A percentile compares a stretch with the other conserved stretches of the same genome.
phyloP scores from a whole-genome alignment of 1,140 invertebrate species.

The Marisa cornuarietis region DNA sequence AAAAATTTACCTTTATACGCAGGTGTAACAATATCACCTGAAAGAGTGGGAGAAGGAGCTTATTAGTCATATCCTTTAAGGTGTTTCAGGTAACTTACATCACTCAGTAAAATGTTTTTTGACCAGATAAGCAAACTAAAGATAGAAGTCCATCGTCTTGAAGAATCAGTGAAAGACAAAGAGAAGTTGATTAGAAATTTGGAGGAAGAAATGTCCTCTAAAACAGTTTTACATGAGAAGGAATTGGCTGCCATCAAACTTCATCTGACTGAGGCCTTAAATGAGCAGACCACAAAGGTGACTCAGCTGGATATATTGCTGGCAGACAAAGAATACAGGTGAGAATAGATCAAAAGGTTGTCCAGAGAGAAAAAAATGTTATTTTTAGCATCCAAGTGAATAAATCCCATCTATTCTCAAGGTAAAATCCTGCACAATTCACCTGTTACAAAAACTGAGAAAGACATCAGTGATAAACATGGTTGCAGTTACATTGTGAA shows the following conservation, averaged over 20 bases:
- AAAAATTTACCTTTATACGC: too few species aligned
- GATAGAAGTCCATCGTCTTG: constrained; percentile 5
- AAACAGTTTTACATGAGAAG: background rate
- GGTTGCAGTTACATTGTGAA: too few species aligned
- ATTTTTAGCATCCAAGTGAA: too few species aligned
- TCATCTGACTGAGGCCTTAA: constrained; percentile 24
- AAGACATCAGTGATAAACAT: too few species aligned
- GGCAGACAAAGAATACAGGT: constrained; percentile 17
- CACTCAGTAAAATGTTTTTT: background rate
- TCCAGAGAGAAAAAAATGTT: too few species aligned
- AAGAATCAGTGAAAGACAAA: constrained; percentile 19
- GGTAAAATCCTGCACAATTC: too few species aligned
- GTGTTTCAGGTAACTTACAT: too few species aligned
- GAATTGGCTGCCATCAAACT: constrained; percentile 12
- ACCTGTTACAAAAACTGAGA: too few species aligned
- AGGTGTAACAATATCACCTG: too few species aligned
- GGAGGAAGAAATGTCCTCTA: constrained; percentile 11
- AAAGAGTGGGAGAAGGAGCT: too few species aligned
- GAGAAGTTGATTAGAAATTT: constrained; percentile 20
- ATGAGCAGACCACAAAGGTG: constrained; percentile 19
- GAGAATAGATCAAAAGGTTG: background rate
- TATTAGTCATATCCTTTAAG: too few species aligned
- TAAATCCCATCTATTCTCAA: too few species aligned
- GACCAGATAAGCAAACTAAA: background rate
- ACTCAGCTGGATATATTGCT: constrained; percentile 19